Evolutionary conservation across 2,888 invertebrate species (phyloP), one percentile per base, ranked within the genome.

Genomic region (Drosophila birchii): DNA sequence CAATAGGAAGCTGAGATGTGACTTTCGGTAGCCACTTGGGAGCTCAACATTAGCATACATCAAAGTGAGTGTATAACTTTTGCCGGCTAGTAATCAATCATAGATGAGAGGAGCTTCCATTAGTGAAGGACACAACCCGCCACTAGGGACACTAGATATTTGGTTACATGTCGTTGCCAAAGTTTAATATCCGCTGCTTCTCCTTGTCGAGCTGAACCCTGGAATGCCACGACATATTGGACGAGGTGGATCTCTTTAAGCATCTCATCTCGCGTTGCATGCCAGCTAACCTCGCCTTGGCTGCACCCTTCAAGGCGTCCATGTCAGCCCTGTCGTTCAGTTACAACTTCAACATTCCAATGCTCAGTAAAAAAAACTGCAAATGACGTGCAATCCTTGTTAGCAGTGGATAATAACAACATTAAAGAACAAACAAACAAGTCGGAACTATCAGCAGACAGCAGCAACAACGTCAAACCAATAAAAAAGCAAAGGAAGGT

Each of bases 361-460:
- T 23, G 26, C 55, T 29, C 23, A 23, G 32, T 20, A 39, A 20
- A 62, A 18, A 62, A 67, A 70, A 68, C 82, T 82, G 80, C 78
- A 77, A 86, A 49, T 75, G 80, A 85, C 77, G 70, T 79, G 71
- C 68, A 51, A 57, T 61, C 67, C 60, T 81, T 80, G 74, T 81
- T 58, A 38, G 72, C 60, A 60, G 62, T 76, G 76, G 73, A 47
- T 66, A 77, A 78, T 60, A 71, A 74, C 74, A 78, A 70, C 38
- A 62, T 53, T 14, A 44, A 67, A 32, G 53, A 32, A 38, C 38
- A 56, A 38, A 45, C 53, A 34, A 53, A 16, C 39, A 39, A 20
- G 34, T 41, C 67, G 58, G 53, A 47, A 39, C 38, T 23, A 47
- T 47, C 58, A 45, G 18, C 54, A 38, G 62, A 32, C 20, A n/a